A percentile compares a stretch with the other conserved stretches of the same genome.
phyloP scores from a whole-genome alignment of 2,113 vertebrate species.

The Solea solea region DNA sequence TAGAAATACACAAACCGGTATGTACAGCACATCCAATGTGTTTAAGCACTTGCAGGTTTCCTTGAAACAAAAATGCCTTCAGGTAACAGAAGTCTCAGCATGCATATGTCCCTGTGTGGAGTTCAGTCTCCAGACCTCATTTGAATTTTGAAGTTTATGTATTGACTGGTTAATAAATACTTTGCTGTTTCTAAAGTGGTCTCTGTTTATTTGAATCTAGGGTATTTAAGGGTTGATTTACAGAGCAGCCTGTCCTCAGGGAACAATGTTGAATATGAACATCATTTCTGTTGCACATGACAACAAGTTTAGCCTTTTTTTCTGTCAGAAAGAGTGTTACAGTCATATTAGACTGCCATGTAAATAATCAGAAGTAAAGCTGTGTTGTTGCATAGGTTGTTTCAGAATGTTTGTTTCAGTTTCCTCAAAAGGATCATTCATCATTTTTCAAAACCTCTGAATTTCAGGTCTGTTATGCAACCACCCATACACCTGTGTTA shows the following conservation, averaged over 20 bases:
- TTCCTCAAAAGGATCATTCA: no score
- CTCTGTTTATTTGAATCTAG: background rate
- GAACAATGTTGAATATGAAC: background rate
- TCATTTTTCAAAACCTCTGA: no score
- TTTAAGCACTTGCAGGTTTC: conserved; percentile 20
- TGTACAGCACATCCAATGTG: conserved; percentile 17
- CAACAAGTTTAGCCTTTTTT: no score
- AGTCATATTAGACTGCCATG: no score
- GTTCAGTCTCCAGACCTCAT: conserved; percentile 41
- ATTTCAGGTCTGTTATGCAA: no score
- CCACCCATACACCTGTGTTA: no score
- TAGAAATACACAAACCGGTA: conserved; percentile 12
- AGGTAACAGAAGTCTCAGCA: conserved; percentile 31
- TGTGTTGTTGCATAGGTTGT: no score
- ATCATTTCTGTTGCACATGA: no score
- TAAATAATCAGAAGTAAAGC: no score
- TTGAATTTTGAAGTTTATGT: conserved; percentile 43
- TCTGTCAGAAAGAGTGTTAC: no score
- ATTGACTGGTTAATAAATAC: conserved; percentile 73
- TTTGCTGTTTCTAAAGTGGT: conserved; percentile 57
- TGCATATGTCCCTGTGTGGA: conserved; percentile 16
- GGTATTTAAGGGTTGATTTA: background rate
- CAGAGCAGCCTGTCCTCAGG: background rate
- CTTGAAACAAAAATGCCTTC: conserved; percentile 3
- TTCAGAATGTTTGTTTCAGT: no score